A percentile compares a stretch with the other conserved stretches of the same genome.
phyloP scores from a whole-genome alignment of 2,888 invertebrate genomes.

The Torymus texanus region DNA sequence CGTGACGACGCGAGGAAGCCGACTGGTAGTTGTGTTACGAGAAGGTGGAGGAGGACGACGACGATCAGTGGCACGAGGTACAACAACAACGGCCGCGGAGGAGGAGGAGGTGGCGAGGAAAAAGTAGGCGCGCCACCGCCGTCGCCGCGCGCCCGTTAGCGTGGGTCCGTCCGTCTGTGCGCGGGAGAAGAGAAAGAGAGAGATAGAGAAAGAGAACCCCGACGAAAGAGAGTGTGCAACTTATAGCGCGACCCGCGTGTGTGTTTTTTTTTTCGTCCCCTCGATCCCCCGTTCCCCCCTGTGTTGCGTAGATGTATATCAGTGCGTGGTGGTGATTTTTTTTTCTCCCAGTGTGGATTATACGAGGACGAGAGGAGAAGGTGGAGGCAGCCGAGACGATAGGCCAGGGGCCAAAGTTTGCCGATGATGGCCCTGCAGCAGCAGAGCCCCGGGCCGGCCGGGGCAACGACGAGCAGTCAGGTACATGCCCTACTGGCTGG shows the following conservation, averaged over 20 bases:
- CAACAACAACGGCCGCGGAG: too few relatives aligned
- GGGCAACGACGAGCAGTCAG: slow-evolving; percentile 69
- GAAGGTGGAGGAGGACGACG: slow-evolving; percentile 5
- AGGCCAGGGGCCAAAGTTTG: too few relatives aligned
- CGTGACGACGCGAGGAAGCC: slow-evolving; percentile 10
- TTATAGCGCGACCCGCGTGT: too few relatives aligned
- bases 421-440: slow-evolving; percentile 50
- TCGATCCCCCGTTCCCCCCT: background rate
- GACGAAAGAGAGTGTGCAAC: too few relatives aligned
- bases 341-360: background rate
- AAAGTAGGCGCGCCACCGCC: background rate
- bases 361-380: background rate
- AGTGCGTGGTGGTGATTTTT: background rate
- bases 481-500: too few relatives aligned
- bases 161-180: background rate
- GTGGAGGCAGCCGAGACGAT: slow-evolving; percentile 6
- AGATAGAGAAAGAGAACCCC: too few relatives aligned
- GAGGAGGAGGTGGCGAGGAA: slow-evolving; percentile 4
- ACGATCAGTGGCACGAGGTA: slow-evolving; percentile 4
- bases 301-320: background rate
- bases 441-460: slow-evolving; percentile 39
- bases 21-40: background rate
- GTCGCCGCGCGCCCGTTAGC: background rate
- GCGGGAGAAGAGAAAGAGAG: too few relatives aligned
- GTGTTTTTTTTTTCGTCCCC: too few relatives aligned